Evolutionary conservation across 2,888 invertebrate species (phyloP), one percentile per base, ranked within the genome.

Genomic region (Pteria penguin): DNA sequence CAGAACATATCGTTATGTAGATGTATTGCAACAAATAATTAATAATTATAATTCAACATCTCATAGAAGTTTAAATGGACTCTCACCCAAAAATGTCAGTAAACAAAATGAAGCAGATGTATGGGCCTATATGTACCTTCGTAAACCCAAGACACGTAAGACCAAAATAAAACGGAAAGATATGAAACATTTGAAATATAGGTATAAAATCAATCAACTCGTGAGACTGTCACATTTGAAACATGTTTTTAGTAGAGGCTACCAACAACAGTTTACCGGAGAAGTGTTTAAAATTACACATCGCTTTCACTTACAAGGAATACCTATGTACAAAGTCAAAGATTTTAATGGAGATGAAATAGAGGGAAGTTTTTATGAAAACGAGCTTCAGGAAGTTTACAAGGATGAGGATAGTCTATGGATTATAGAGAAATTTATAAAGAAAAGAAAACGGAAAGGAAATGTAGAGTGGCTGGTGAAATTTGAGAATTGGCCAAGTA

Each of bases 391-490:
- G n/a, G 57, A 69, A 36, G 75, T 75, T n/a, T 26, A 29, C 26
- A 72, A 76, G 32, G 68, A 76, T 31, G 68, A 67, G 57, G 52
- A 72, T 14, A 63, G n/a, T 31, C 26, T 72, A 18, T 76, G 63
- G 63, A 32, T 27, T n/a, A 65, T 76, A 22, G 66, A 76, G 14
- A 71, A 72, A 26, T 27, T 60, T 26, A 32, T 72, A 5, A 55
- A 57, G 24, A 76, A 69, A 58, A 27, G 76, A 26, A 76, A 71
- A 55, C 52, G 57, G 14, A 45, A 45, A 18, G 45, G 45, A 14
- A 45, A 45, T 18, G 45, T 45, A 18, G 45, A 60, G 2, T 76
- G 61, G 60, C 71, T 65, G 1, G 36, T 57, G 8, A 52, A 63
- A 71, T 71, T 61, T 24, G 52, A 71, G n/a, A 26, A 54, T 11